phyloP scores from a whole-genome alignment of 1,140 invertebrate species.

The Carposina sasakii region DNA sequence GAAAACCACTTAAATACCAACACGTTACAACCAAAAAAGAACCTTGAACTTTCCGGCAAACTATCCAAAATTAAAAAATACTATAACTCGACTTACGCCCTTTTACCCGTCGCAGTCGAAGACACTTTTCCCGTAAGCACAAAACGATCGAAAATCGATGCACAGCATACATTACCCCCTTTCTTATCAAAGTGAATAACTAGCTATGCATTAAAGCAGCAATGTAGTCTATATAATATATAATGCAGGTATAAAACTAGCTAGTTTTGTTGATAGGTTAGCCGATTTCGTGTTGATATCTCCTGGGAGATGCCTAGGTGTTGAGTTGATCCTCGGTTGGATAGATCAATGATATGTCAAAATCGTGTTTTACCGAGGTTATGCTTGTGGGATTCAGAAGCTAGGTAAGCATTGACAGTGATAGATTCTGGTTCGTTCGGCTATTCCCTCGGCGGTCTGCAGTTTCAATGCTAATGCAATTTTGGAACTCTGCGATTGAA shows the following conservation, averaged over 20 bases:
- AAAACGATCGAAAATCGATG: not conserved
- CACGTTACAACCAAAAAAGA: slow-evolving; percentile 8
- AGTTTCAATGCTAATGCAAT: too few species aligned
- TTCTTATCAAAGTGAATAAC: not conserved
- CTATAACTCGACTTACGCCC: not conserved
- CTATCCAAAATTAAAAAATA: too few species aligned
- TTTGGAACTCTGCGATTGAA: too few species aligned
- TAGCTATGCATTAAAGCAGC: not conserved
- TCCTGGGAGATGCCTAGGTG: slow-evolving; percentile 47
- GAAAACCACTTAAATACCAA: slow-evolving; percentile 16
- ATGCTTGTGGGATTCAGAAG: slow-evolving; percentile 44
- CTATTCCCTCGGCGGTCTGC: not conserved
- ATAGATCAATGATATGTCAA: slow-evolving; percentile 66
- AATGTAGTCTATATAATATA: slow-evolving; percentile 12
- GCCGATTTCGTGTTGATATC: slow-evolving; percentile 22
- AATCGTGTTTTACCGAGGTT: too few species aligned
- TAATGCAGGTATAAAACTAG: too few species aligned
- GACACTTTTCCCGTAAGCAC: not conserved
- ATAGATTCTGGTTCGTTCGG: not conserved
- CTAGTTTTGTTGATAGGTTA: too few species aligned
- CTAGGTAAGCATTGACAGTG: slow-evolving; percentile 12
- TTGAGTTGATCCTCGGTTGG: slow-evolving; percentile 49
- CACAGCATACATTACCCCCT: slow-evolving; percentile 20
- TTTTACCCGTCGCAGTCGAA: not conserved
- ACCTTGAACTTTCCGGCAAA: too few species aligned